phyloP scores from a whole-genome alignment of 2,113 vertebrate species.

The Charadrius vociferus region DNA sequence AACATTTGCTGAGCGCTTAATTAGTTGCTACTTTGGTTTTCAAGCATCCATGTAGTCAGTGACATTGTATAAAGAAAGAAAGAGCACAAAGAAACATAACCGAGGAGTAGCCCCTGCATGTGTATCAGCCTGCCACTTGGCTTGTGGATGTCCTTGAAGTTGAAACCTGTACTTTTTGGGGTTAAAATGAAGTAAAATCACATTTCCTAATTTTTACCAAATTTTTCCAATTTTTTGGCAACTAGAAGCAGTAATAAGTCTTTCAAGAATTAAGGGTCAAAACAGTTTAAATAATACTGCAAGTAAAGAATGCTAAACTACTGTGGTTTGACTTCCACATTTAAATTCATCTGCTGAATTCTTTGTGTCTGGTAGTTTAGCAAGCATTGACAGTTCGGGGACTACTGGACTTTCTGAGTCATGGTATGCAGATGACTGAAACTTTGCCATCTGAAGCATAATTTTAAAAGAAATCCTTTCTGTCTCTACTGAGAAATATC shows the following conservation, averaged over 20 bases:
- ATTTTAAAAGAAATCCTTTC: not conserved
- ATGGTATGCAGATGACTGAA: not conserved
- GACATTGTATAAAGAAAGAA: not conserved
- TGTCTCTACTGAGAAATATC: not conserved
- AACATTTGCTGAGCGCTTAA: not conserved
- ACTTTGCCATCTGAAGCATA: not conserved
- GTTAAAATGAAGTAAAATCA: not conserved
- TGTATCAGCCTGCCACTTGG: not conserved
- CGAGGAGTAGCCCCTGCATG: not conserved
- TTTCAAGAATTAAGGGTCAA: not conserved
- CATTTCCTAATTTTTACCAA: not conserved
- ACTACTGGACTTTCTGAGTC: not conserved
- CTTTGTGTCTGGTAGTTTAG: not conserved
- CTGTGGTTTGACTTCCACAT: not conserved
- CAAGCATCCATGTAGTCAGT: not conserved
- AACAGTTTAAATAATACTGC: not conserved
- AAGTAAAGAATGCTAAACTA: not conserved
- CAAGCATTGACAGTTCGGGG: not conserved
- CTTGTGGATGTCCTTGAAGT: not conserved
- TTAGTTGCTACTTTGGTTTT: not conserved
- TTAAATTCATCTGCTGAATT: not conserved
- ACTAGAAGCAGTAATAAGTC: not conserved
- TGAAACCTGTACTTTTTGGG: not conserved
- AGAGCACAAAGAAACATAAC: not conserved
- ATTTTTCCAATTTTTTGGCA: rapidly evolving